Evolutionary conservation across 2,113 vertebrate genomes (phyloP).

Genomic region (Gymnorhina tibicen): DNA sequence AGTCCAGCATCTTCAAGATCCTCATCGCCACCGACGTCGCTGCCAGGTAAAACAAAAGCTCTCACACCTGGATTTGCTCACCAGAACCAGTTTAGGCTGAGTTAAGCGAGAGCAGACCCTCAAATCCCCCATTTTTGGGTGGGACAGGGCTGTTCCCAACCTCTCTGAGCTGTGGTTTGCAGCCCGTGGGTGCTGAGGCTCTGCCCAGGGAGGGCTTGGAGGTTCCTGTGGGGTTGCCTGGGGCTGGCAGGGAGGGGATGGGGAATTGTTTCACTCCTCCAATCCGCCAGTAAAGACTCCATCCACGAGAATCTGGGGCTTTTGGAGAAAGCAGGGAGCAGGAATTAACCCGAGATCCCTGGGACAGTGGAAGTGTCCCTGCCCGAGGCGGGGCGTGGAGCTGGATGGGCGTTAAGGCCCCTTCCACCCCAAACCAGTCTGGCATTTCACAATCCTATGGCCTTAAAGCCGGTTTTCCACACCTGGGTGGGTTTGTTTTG

Average conservation of each 20-base stretch:
- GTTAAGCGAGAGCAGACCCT: background rate
- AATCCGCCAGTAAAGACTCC: accelerated
- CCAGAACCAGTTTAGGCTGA: background rate
- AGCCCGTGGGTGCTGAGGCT: background rate
- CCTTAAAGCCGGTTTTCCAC: accelerated
- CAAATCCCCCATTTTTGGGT: accelerated
- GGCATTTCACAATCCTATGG: accelerated
- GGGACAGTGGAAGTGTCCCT: accelerated
- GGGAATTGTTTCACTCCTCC: background rate
- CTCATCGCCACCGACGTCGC: conserved; percentile 94
- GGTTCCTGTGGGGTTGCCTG: background rate
- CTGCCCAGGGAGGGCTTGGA: background rate
- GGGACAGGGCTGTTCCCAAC: background rate
- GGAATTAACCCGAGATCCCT: background rate
- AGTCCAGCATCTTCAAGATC: conserved; percentile 93
- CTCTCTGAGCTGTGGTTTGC: background rate
- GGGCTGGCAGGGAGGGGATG: background rate
- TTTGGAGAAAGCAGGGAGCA: background rate
- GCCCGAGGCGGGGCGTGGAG: accelerated
- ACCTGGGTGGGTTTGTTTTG: background rate
- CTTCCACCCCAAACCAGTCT: accelerated
- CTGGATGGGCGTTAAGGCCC: accelerated
- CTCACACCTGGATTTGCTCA: background rate
- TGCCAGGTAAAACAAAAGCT: conserved; percentile 70
- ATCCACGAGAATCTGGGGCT: accelerated